Evolutionary conservation across 2,888 invertebrate species (phyloP), one percentile per base, ranked within the genome.

Genomic region (Melanchra persicariae): DNA sequence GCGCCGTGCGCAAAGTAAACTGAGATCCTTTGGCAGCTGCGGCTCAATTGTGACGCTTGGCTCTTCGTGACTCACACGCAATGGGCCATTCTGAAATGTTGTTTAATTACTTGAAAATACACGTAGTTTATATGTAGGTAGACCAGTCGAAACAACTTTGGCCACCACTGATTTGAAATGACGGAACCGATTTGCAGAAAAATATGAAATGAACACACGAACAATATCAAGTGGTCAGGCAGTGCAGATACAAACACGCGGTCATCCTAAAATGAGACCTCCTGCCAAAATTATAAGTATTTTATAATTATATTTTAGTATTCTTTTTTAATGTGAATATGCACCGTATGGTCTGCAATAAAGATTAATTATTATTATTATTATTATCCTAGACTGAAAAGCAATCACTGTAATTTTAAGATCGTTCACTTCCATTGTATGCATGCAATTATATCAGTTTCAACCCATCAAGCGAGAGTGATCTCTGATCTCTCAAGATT

Each of bases 11-110:
- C 94, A 93, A 93, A 92, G 95, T 94, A 95, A 95, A 89, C 87
- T 88, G 95, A 95, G 95, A 94, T 92, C 94, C 95, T 93, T 94
- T 95, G 95, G 95, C 95, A 95, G 94, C 95, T 95, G 95, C 91
- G 84, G 61, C 85, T 86, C 87, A 89, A 90, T 89, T 90, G 91
- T 92, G 93, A 93, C 93, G 93, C 86, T 79, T 78, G 82, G 58
- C 68, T 71, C 59, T 71, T 81, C 70, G 88, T 95, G 94, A 95
- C 87, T 95, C 94, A 94, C 82, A 75, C 74, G 76, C 68, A 71
- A 71, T 76, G 87, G 82, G 52, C 75, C 61, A 85, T 77, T 85
- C 85, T 77, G 57, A 55, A 82, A 75, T 61, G 43, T 54, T 30
- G 43, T 52, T 60, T 79, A 75, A 81, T 70, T 67, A 66, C 59